Evolutionary conservation across 2,797 vertebrate species (phyloP).

Genomic region (Hippocampus kuda): DNA sequence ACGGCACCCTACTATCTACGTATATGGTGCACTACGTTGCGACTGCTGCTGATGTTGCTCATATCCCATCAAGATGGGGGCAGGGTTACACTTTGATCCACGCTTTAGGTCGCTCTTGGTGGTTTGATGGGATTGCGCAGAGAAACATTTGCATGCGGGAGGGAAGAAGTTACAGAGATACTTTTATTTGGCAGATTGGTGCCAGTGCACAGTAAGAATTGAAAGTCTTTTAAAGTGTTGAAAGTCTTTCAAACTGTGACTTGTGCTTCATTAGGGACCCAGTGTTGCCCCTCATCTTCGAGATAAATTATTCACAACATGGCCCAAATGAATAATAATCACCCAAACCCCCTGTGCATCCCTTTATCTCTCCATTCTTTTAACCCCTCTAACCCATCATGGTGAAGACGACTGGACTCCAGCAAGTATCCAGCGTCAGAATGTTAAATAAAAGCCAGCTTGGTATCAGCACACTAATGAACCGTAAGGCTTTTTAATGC

Average conservation of each 20-base stretch:
- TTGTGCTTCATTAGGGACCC: slow-evolving; percentile 48
- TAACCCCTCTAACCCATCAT: slow-evolving; percentile 16
- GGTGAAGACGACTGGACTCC: slow-evolving; percentile 15
- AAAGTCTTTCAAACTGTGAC: slow-evolving; percentile 44
- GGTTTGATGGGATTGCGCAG: background rate
- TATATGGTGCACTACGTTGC: slow-evolving; percentile 12
- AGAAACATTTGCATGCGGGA: background rate
- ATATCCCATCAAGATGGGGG: slow-evolving; percentile 12
- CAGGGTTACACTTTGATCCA: slow-evolving; percentile 5
- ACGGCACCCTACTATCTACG: slow-evolving; percentile 16
- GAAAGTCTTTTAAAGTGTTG: slow-evolving; percentile 41
- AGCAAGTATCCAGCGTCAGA: slow-evolving; percentile 24
- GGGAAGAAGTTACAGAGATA: slow-evolving; percentile 14
- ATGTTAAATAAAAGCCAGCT: slow-evolving; percentile 35
- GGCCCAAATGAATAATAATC: slow-evolving; percentile 52
- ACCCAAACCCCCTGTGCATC: slow-evolving; percentile 27
- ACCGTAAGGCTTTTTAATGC: slow-evolving; percentile 39
- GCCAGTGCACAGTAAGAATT: slow-evolving; percentile 22
- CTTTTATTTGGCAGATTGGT: slow-evolving; percentile 24
- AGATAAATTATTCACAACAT: slow-evolving; percentile 58
- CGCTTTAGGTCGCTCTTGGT: slow-evolving; percentile 11
- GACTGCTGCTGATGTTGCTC: slow-evolving; percentile 9
- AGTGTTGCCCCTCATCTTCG: slow-evolving; percentile 33
- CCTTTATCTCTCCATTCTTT: slow-evolving; percentile 34
- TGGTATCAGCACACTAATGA: slow-evolving; percentile 34